These are phyloP conservation scores for Trogon melanurus DNA, from an alignment of 2,113 vertebrate species.

Conservation along the genomic window DNA sequence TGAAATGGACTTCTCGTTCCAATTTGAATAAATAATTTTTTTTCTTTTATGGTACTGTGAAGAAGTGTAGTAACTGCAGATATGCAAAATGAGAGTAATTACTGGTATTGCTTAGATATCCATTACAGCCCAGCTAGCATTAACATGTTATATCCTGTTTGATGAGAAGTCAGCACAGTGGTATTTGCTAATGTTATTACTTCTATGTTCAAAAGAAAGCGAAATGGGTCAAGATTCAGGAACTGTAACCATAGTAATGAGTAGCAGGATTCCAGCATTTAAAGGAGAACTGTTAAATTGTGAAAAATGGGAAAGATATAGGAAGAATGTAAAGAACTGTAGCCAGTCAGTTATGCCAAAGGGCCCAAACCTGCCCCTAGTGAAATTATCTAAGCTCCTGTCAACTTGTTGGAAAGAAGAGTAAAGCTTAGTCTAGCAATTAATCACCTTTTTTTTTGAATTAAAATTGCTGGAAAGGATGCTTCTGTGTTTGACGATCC, in stretches of 20 bases:
- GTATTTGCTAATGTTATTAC: conserved; percentile 23
- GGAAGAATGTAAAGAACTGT: neutral
- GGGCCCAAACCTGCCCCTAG: neutral
- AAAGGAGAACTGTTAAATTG: neutral
- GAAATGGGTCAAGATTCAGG: conserved; percentile 5
- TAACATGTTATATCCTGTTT: neutral
- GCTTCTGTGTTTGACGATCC: neutral
- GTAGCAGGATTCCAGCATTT: neutral
- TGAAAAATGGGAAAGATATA: neutral
- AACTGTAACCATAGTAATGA: conserved; percentile 12
- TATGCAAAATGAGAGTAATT: neutral
- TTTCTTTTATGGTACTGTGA: neutral
- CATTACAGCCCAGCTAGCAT: neutral
- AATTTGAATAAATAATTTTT: neutral
- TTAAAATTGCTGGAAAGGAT: neutral
- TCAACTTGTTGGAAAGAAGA: neutral
- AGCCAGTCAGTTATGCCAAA: neutral
- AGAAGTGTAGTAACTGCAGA: neutral
- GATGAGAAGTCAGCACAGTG: neutral
- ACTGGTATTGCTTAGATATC: neutral
- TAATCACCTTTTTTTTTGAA: neutral
- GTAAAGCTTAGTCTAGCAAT: neutral
- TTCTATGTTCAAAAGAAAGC: neutral
- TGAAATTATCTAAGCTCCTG: neutral
- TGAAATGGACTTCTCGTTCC: neutral